Percentiles rank a stretch among this genome's conserved stretches.
phyloP scores from a whole-genome alignment of 2,888 invertebrate species.

The Scelioninae gen. 2 region DNA sequence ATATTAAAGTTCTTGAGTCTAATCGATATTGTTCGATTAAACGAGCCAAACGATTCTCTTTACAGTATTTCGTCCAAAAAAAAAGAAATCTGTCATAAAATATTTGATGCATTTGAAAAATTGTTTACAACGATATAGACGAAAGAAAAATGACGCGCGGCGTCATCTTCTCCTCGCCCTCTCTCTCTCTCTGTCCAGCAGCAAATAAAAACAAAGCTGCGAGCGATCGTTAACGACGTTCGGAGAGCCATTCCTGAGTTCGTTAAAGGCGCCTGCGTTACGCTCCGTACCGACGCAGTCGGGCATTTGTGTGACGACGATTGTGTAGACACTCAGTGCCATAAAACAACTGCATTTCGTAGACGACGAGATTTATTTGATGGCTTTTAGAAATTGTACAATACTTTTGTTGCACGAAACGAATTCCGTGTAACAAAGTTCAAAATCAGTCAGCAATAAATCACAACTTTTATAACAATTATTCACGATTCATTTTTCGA shows the following conservation, averaged over 20 bases:
- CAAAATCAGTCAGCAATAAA: constrained; percentile 45
- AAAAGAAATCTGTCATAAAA: constrained; percentile 28
- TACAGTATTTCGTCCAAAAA: constrained; percentile 15
- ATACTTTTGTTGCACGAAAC: constrained; percentile 54
- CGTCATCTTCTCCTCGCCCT: constrained; percentile 24
- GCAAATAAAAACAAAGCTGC: constrained; percentile 57
- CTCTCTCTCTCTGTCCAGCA: constrained; percentile 2
- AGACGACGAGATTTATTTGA: constrained; percentile 55
- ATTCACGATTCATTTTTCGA: constrained; percentile 32
- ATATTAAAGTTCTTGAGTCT: too few relatives aligned
- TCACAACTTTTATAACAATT: constrained; percentile 46
- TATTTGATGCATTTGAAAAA: constrained; percentile 50
- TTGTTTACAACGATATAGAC: constrained; percentile 21
- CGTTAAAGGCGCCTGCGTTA: constrained; percentile 61
- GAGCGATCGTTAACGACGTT: constrained; percentile 59
- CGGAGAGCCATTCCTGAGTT: constrained; percentile 57
- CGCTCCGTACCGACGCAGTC: constrained; percentile 58
- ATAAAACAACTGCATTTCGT: constrained; percentile 57
- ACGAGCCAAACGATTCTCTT: not conserved
- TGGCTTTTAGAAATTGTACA: constrained; percentile 55
- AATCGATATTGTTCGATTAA: constrained; percentile 10
- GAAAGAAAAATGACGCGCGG: constrained; percentile 51
- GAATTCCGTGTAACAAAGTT: constrained; percentile 50
- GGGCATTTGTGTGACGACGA: constrained; percentile 59
- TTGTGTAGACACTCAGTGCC: constrained; percentile 53